Evolutionary conservation across 2,113 vertebrate species (phyloP).

Genomic region (Dipodomys merriami): DNA sequence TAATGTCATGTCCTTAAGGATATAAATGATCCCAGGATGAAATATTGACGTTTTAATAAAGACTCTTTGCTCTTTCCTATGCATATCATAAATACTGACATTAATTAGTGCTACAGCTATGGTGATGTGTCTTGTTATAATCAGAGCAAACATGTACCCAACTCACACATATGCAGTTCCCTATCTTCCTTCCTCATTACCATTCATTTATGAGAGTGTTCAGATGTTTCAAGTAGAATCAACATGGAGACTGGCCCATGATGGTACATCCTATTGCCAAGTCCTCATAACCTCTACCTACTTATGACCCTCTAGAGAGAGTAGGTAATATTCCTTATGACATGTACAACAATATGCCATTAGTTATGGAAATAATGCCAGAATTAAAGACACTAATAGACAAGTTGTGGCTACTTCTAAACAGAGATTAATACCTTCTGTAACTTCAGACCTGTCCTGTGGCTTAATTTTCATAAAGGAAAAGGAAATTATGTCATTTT

Average conservation of each 20-base stretch:
- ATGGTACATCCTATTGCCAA: neutral
- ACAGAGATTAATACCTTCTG: neutral
- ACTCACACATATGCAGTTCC: neutral
- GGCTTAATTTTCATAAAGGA: too few relatives aligned
- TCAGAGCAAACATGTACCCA: neutral
- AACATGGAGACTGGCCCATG: neutral
- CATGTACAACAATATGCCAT: neutral
- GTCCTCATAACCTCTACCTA: neutral
- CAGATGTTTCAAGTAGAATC: neutral
- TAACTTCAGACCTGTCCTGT: too few relatives aligned
- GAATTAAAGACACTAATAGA: neutral
- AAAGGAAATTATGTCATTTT: too few relatives aligned
- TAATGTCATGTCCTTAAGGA: neutral
- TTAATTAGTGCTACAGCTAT: neutral
- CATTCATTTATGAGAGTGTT: neutral
- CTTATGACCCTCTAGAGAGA: neutral
- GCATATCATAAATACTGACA: neutral
- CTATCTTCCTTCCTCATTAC: neutral
- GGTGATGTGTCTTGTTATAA: neutral
- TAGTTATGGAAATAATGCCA: neutral
- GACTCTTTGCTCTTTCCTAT: neutral
- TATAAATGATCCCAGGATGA: neutral
- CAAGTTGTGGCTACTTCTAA: neutral
- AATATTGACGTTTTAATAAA: neutral
- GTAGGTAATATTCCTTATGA: neutral